Conservation (phyloP, 2,888 invertebrate species). For the Ophioninae sp. region DNA sequence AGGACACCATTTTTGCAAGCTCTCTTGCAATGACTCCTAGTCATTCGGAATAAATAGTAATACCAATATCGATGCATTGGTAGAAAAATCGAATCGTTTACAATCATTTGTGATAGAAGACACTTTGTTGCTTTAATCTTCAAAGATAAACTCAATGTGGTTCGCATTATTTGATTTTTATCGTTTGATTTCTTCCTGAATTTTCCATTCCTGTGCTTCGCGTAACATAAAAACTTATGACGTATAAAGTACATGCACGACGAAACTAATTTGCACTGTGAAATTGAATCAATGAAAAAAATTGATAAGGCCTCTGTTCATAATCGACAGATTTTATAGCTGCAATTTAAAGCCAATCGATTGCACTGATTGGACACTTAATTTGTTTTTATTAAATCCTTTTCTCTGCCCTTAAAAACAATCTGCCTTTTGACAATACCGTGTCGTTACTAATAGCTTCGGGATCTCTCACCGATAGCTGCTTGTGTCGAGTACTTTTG, state of each 20-base stretch:
- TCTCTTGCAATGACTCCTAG: neutral
- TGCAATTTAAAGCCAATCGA: neutral
- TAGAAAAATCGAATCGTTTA: neutral
- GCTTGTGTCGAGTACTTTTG: constrained; percentile 55
- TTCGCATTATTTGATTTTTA: neutral
- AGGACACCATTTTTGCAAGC: neutral
- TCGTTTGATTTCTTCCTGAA: neutral
- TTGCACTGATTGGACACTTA: neutral
- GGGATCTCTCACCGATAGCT: constrained; percentile 13
- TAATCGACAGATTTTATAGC: neutral
- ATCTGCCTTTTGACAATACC: constrained; percentile 5
- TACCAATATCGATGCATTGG: neutral
- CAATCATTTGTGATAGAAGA: neutral
- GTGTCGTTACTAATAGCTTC: constrained; percentile 18
- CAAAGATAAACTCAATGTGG: neutral
- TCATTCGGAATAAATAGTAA: neutral
- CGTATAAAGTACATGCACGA: neutral
- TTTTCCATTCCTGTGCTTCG: neutral
- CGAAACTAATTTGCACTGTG: neutral
- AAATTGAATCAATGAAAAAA: neutral
- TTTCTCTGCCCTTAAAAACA: neutral
- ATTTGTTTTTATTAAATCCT: neutral
- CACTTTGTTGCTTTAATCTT: neutral
- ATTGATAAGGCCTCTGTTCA: neutral
- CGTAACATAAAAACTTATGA: neutral